phyloP scores from a whole-genome alignment of 2,113 vertebrate genomes.

The Menidia beryllina region DNA sequence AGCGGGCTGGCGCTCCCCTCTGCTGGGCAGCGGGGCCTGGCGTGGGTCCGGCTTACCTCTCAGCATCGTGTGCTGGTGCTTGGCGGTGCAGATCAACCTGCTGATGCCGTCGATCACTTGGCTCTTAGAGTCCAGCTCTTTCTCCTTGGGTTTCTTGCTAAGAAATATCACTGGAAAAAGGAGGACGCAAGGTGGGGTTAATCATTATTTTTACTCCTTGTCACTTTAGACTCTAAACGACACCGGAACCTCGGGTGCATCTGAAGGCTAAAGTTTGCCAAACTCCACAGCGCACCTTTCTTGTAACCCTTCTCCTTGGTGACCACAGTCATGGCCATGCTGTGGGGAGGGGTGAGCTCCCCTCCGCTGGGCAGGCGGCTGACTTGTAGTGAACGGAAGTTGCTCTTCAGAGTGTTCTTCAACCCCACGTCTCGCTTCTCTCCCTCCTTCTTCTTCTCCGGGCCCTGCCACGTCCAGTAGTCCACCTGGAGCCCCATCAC shows the following conservation, averaged over 20 bases:
- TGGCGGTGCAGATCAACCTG: constrained; percentile 92
- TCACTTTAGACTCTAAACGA: neutral
- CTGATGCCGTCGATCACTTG: constrained; percentile 93
- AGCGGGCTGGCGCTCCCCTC: too few relatives aligned
- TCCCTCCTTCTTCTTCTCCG: constrained; percentile 86
- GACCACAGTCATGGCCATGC: constrained; percentile 95
- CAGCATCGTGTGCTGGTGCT: constrained; percentile 93
- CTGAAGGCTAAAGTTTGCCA: neutral
- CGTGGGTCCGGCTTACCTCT: constrained; percentile 76
- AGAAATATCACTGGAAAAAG: constrained; percentile 87
- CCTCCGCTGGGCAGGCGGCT: constrained; percentile 87
- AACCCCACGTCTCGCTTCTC: constrained; percentile 85
- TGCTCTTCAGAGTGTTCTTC: constrained; percentile 93
- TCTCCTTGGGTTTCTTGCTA: constrained; percentile 92
- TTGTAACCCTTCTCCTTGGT: constrained; percentile 93
- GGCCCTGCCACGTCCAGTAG: constrained; percentile 90
- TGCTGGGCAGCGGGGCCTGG: constrained; percentile 54
- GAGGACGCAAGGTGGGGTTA: neutral
- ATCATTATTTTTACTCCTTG: neutral
- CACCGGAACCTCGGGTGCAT: too few relatives aligned
- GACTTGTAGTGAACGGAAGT: constrained; percentile 94
- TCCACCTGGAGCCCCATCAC: constrained; percentile 96
- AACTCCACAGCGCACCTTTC: constrained; percentile 63
- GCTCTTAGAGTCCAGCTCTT: constrained; percentile 90
- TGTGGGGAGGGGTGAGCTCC: constrained; percentile 86